Percentiles rank a stretch among this genome's conserved stretches.
These are phyloP conservation scores for Isoperla grammatica DNA, from an alignment of 2,888 invertebrate genomes.

Conservation along the genomic window DNA sequence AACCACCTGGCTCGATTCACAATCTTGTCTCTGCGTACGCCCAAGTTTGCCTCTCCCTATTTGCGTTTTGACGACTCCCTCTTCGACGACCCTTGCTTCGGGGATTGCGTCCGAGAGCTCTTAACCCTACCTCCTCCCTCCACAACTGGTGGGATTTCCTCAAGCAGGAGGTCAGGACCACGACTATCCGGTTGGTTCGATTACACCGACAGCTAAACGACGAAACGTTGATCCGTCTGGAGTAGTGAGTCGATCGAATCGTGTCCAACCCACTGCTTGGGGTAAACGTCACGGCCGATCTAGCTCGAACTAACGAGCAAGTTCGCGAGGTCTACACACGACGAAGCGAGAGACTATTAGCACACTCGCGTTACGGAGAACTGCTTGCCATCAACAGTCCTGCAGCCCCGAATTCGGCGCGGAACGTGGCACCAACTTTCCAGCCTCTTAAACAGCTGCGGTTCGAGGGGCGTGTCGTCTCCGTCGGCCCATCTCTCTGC, in stretches of 20 bases:
- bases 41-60: too few relatives aligned
- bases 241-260: not conserved
- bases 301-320: not conserved
- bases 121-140: not conserved
- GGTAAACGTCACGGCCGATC: not conserved
- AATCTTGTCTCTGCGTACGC: too few relatives aligned
- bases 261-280: not conserved
- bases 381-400: slow-evolving; percentile 1
- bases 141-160: too few relatives aligned
- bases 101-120: too few relatives aligned
- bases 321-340: too few relatives aligned
- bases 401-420: not conserved
- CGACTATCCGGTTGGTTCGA: not conserved
- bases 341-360: too few relatives aligned
- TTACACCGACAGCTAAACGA: not conserved
- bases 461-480: too few relatives aligned
- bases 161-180: not conserved
- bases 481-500: too few relatives aligned
- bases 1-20: too few relatives aligned
- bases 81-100: not conserved
- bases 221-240: not conserved
- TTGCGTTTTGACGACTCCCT: not conserved
- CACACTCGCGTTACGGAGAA: not conserved
- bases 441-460: too few relatives aligned
- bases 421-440: too few relatives aligned